Evolutionary conservation across 1,140 invertebrate genomes (phyloP).

Genomic region (Pogonomyrmex barbatus): DNA sequence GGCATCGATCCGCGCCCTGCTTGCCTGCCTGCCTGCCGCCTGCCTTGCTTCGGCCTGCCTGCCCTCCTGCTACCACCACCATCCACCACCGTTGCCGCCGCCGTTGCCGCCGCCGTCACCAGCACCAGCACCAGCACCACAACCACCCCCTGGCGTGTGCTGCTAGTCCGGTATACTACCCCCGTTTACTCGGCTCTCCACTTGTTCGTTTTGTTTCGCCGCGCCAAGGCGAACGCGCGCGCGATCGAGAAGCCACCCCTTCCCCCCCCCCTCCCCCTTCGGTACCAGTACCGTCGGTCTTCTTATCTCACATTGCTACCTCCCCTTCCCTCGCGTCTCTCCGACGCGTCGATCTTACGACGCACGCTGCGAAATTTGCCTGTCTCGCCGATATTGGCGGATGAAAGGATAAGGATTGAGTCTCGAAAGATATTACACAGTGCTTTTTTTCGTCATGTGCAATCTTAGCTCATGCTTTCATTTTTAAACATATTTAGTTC

Average conservation of each 20-base stretch:
- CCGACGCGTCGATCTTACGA: slow-evolving; percentile 11
- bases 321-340: not conserved
- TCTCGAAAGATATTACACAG: not conserved
- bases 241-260: slow-evolving; percentile 22
- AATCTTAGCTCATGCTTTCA: not conserved
- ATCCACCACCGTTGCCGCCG: not conserved
- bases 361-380: slow-evolving; percentile 22
- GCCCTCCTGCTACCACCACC: not conserved
- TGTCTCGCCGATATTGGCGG: not conserved
- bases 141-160: not conserved
- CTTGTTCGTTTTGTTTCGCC: slow-evolving; percentile 15
- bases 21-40: not conserved
- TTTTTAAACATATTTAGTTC: not conserved
- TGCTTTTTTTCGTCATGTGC: not conserved
- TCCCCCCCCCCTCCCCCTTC: too few species aligned
- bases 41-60: slow-evolving; percentile 21
- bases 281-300: not conserved
- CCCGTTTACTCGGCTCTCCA: slow-evolving; percentile 15
- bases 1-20: slow-evolving; percentile 33
- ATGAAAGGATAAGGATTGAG: not conserved
- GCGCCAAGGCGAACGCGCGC: slow-evolving; percentile 36
- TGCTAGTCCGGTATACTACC: slow-evolving; percentile 41
- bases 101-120: not conserved
- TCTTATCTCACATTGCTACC: not conserved
- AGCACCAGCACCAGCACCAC: not conserved